These are phyloP conservation scores for Romanogobio albipinnatus DNA, from an alignment of 2,113 vertebrate genomes.

Conservation along the genomic window DNA sequence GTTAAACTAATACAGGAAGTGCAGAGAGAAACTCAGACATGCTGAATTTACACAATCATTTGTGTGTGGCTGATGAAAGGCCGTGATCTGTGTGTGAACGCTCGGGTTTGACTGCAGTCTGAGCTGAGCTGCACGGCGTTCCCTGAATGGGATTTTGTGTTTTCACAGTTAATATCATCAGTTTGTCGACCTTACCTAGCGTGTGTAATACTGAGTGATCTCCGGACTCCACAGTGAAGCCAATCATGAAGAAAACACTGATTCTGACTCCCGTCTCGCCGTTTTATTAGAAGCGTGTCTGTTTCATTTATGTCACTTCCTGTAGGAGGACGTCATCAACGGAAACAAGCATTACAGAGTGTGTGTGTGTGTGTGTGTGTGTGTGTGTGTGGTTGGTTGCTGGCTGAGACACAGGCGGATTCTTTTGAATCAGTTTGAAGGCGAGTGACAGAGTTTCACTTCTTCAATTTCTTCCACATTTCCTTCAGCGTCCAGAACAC, in stretches of 20 bases:
- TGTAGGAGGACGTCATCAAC: constrained; percentile 5
- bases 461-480: constrained; percentile 7
- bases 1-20: background rate
- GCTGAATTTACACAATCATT: background rate
- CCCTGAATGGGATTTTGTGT: no score
- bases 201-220: no score
- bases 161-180: no score
- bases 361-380: background rate
- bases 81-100: background rate
- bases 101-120: background rate
- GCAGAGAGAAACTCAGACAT: background rate
- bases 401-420: background rate
- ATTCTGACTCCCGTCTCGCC: background rate
- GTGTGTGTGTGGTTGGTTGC: no score
- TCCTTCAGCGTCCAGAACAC: background rate
- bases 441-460: background rate
- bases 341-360: constrained; percentile 22
- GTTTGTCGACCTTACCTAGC: no score
- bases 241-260: background rate
- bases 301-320: constrained; percentile 47
- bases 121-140: no score
- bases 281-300: constrained; percentile 40
- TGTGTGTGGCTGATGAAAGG: background rate
- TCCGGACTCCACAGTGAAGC: no score
- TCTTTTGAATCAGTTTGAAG: background rate